Conservation (phyloP, 2,113 vertebrate genomes). For the Mixornis gularis region DNA sequence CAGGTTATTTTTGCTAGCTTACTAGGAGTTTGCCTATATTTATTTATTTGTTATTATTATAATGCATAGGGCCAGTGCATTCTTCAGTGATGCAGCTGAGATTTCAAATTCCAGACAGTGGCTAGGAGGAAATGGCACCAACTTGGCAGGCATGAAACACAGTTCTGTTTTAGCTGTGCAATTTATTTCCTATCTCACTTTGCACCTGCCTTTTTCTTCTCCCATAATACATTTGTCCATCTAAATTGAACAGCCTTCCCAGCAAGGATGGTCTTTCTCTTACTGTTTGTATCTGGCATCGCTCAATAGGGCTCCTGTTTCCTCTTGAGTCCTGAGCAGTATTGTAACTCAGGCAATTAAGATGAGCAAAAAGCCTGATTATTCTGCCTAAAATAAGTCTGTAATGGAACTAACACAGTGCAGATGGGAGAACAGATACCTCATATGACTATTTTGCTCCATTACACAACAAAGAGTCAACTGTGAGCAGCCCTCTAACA, state of each 20-base stretch:
- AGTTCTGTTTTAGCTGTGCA: neutral
- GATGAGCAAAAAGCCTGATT: slow-evolving; percentile 34
- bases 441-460: slow-evolving; percentile 25
- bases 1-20: neutral
- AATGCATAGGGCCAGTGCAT: neutral
- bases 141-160: neutral
- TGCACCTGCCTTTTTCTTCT: slow-evolving; percentile 4
- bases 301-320: neutral
- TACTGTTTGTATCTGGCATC: slow-evolving; percentile 5
- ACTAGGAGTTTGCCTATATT: neutral
- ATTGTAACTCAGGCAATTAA: slow-evolving; percentile 26
- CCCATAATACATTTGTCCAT: neutral
- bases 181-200: slow-evolving; percentile 13
- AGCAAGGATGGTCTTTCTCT: neutral
- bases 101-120: neutral
- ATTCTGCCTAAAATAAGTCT: slow-evolving; percentile 22
- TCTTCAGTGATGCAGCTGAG: neutral
- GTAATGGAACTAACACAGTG: slow-evolving; percentile 13
- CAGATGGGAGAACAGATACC: slow-evolving; percentile 25
- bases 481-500: slow-evolving; percentile 4
- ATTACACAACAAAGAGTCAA: slow-evolving; percentile 28
- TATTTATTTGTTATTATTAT: neutral
- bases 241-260: neutral
- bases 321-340: neutral
- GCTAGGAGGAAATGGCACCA: neutral